Evolutionary conservation across 2,888 invertebrate genomes (phyloP).

Genomic region (Eurois occulta): DNA sequence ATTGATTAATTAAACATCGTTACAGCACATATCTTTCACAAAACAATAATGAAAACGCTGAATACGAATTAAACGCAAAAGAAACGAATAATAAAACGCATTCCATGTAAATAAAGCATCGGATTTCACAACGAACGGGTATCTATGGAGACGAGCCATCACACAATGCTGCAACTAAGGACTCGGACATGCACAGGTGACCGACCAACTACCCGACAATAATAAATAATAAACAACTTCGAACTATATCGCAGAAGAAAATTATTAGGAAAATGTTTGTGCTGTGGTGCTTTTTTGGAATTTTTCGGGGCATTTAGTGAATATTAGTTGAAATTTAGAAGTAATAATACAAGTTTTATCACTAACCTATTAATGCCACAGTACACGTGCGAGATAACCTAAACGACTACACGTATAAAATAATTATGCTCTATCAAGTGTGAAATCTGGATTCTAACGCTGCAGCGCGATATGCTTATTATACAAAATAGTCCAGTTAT

Average conservation of each 20-base stretch:
- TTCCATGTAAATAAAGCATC: slow-evolving; percentile 36
- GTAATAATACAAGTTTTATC: slow-evolving; percentile 7
- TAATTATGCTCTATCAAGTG: slow-evolving; percentile 68
- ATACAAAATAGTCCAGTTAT: slow-evolving; percentile 86
- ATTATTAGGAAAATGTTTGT: background rate
- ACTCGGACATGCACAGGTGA: slow-evolving; percentile 33
- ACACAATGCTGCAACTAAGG: slow-evolving; percentile 40
- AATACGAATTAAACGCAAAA: slow-evolving; percentile 21
- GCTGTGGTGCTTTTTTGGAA: background rate
- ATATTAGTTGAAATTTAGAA: background rate
- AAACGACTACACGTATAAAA: slow-evolving; percentile 56
- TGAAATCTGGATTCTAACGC: slow-evolving; percentile 73
- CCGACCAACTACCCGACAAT: background rate
- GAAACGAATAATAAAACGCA: slow-evolving; percentile 21
- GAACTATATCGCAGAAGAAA: background rate
- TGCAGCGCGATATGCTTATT: slow-evolving; percentile 82
- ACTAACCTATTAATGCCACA: slow-evolving; percentile 17
- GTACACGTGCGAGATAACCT: slow-evolving; percentile 29
- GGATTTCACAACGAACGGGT: slow-evolving; percentile 40
- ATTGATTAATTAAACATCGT: slow-evolving; percentile 4
- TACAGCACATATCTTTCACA: background rate
- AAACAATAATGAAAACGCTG: slow-evolving; percentile 6
- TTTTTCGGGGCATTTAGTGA: background rate
- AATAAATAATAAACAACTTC: slow-evolving; percentile 13
- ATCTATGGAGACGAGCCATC: slow-evolving; percentile 49